Conservation (phyloP, 2,888 invertebrate species). For the Leucophenga montana region DNA sequence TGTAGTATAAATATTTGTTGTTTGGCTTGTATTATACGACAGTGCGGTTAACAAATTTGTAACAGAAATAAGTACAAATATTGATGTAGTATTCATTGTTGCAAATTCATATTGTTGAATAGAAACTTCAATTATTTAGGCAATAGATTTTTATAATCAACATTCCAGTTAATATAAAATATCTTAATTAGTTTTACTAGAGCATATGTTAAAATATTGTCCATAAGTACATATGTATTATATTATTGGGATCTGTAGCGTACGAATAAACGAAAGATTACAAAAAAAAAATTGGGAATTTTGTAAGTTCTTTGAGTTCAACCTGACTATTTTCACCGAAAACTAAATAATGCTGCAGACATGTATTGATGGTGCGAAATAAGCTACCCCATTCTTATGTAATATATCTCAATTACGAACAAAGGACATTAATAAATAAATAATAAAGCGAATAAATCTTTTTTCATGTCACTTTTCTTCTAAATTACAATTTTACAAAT, state of each 20-base stretch:
- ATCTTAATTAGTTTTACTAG: conserved; percentile 7
- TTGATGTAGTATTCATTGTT: background rate
- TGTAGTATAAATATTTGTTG: background rate
- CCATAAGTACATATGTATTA: background rate
- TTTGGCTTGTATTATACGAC: background rate
- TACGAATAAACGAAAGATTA: background rate
- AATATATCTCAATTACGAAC: no score
- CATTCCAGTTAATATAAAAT: background rate
- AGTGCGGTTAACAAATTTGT: background rate
- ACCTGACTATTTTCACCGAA: no score
- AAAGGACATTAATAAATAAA: no score
- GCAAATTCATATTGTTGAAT: conserved; percentile 6
- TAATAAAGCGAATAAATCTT: no score
- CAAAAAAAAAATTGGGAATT: no score
- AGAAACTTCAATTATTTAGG: background rate
- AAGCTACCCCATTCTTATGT: no score
- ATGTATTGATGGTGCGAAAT: no score
- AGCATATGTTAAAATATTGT: conserved; percentile 8
- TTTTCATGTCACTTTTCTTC: no score
- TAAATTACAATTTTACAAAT: no score
- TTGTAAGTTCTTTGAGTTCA: no score
- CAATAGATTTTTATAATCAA: background rate
- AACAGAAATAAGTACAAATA: background rate
- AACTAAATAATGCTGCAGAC: no score
- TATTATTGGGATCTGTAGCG: background rate